Conservation (phyloP, 1,140 invertebrate species). For the Acromyrmex charruanus region DNA sequence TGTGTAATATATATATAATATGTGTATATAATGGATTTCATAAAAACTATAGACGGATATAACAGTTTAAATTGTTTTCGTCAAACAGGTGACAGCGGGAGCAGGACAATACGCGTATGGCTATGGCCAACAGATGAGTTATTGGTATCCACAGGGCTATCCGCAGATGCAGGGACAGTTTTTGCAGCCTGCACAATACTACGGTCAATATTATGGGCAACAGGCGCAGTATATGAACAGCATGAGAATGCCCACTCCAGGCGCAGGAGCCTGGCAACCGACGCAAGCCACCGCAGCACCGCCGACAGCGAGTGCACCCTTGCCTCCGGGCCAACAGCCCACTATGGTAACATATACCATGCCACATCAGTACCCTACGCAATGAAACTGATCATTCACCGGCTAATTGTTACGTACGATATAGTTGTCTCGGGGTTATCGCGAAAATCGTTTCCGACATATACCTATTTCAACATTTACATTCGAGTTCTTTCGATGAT, state of each 20-base stretch:
- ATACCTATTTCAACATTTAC: constrained; percentile 73
- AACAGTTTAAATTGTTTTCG: constrained; percentile 23
- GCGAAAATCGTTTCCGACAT: constrained; percentile 73
- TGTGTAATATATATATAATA: no score
- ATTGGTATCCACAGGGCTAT: constrained; percentile 93
- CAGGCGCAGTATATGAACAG: constrained; percentile 86
- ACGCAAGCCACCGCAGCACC: constrained; percentile 85
- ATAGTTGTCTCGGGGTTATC: constrained; percentile 70
- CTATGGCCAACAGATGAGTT: constrained; percentile 92
- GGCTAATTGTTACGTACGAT: constrained; percentile 72
- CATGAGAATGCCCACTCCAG: constrained; percentile 87
- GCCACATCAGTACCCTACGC: constrained; percentile 91
- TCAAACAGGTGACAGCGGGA: constrained; percentile 82
- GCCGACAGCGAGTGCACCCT: constrained; percentile 86
- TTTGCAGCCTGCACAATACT: constrained; percentile 83
- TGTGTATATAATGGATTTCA: no score
- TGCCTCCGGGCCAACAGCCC: constrained; percentile 87
- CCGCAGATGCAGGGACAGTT: constrained; percentile 87
- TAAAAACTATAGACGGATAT: background rate
- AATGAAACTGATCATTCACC: constrained; percentile 87
- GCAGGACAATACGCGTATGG: constrained; percentile 90
- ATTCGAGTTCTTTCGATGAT: constrained; percentile 57
- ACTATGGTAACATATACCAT: constrained; percentile 92
- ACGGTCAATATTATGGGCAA: constrained; percentile 88
- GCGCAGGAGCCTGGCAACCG: constrained; percentile 87